A percentile compares a stretch with the other conserved stretches of the same genome.
Conservation (phyloP, 2,113 vertebrate species). For the Odobenus rosmarus region DNA sequence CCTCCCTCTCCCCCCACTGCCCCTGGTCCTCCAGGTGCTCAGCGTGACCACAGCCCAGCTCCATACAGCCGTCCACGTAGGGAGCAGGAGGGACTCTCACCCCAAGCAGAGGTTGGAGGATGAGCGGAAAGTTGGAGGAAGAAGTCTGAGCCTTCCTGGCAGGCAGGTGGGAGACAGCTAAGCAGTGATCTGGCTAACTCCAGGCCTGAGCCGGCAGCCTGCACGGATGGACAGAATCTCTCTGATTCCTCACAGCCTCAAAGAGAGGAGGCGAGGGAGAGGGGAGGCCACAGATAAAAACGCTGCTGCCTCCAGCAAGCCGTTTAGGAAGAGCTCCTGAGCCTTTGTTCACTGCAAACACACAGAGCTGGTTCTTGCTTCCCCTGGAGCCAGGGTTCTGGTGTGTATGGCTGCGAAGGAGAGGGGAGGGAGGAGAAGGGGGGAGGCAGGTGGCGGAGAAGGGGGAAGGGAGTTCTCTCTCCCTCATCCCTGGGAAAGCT, state of each 20-base stretch:
- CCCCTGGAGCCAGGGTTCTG: not conserved
- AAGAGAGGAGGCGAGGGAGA: not conserved
- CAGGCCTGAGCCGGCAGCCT: not conserved
- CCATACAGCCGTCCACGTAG: fast-evolving
- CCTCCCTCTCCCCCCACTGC: not conserved
- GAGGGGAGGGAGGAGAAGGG: not conserved
- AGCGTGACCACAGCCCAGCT: not conserved
- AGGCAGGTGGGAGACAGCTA: not conserved
- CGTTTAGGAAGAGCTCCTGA: not conserved
- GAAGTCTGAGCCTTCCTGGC: not conserved
- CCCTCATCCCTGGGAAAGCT: not conserved
- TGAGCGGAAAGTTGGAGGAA: not conserved
- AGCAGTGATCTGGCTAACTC: not conserved
- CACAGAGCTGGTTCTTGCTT: not conserved
- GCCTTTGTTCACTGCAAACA: not conserved
- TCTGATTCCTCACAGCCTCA: not conserved
- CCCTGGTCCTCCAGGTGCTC: not conserved
- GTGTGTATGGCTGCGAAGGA: not conserved
- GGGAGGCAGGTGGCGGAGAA: not conserved
- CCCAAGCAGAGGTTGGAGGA: not conserved
- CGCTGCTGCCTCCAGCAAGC: not conserved
- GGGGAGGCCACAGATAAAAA: not conserved
- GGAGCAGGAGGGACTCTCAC: not conserved
- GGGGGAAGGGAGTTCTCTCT: not conserved
- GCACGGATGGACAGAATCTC: not conserved